These are phyloP conservation scores for Maccullochella peelii DNA, from an alignment of 2,113 vertebrate genomes.

Conservation along the genomic window DNA sequence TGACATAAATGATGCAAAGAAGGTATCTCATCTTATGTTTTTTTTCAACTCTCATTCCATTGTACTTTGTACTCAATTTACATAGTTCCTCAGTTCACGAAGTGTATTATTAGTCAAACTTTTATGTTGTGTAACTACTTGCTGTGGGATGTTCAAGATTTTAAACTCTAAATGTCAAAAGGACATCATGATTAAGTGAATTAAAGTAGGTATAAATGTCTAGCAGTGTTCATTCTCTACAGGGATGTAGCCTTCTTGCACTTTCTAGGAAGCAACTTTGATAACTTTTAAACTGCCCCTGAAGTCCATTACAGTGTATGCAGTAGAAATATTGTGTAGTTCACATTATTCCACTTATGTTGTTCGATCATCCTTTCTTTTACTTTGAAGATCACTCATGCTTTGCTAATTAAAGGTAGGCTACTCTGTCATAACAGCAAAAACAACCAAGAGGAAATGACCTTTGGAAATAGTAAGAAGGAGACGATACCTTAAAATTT, in stretches of 20 bases:
- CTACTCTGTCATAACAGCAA: not conserved
- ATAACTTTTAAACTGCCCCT: not conserved
- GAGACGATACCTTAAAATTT: no score
- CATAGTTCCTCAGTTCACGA: not conserved
- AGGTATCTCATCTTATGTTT: no score
- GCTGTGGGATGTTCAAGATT: not conserved
- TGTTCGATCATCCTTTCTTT: not conserved
- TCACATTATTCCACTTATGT: not conserved
- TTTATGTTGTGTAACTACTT: not conserved
- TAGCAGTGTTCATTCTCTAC: not conserved
- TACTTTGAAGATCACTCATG: not conserved
- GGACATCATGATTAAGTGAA: not conserved
- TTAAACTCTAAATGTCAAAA: not conserved
- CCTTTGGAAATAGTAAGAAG: not conserved
- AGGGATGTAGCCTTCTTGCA: not conserved
- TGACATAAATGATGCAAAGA: not conserved
- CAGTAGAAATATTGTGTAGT: not conserved
- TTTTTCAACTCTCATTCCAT: not conserved
- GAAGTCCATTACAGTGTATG: not conserved
- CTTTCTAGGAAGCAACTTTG: not conserved
- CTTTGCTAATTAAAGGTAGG: not conserved
- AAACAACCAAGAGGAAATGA: constrained; percentile 2
- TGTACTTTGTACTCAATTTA: not conserved
- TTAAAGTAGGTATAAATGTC: not conserved
- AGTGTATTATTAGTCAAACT: not conserved